Evolutionary conservation across 1,140 invertebrate species (phyloP), one percentile per base, ranked within the genome.

Genomic region (Drosophila nebulosa): DNA sequence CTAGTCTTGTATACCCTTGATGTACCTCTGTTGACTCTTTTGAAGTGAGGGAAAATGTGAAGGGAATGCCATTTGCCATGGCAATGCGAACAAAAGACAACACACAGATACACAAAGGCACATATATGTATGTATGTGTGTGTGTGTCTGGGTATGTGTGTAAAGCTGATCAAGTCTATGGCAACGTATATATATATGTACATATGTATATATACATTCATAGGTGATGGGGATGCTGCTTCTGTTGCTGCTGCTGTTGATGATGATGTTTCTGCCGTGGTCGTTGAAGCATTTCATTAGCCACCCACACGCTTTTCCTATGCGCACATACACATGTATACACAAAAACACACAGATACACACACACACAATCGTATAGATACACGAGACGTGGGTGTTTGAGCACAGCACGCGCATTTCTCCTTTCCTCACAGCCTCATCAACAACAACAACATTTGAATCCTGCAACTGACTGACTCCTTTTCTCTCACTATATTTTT

Each of bases 201-300:
- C 12, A 26, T 14, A 4, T 27, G 12, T 26, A 53, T 9, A n/a
- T 42, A 18, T 42, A 18, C 16, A 42, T 18, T 16, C 39, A 46
- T 46, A 46, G 39, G 39, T 46, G 32, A 32, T 66, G 57, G 22
- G 58, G 56, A 42, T 59, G 65, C 53, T 39, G 39, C 35, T 58
- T 69, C 63, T 9, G 35, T n/a, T 64, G 51, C 16, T 24, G n/a
- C 36, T 64, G 39, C 39, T 68, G 59, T 3, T 61, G 26, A 16
- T 30, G 51, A 9, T 71, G 71, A 58, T 75, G 81, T 53, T 85
- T 78, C 64, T 76, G 81, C 65, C 73, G 81, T 73, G 86, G 81
- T 68, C 76, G 81, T 60, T 86, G 81, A 86, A 78, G 81, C 81
- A 88, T 86, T 86, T 86, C 78, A 86, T 86, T 86, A 88, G 81